Evolutionary conservation across 2,888 invertebrate species (phyloP), one percentile per base, ranked within the genome.

Genomic region (Cyaniris semiargus): DNA sequence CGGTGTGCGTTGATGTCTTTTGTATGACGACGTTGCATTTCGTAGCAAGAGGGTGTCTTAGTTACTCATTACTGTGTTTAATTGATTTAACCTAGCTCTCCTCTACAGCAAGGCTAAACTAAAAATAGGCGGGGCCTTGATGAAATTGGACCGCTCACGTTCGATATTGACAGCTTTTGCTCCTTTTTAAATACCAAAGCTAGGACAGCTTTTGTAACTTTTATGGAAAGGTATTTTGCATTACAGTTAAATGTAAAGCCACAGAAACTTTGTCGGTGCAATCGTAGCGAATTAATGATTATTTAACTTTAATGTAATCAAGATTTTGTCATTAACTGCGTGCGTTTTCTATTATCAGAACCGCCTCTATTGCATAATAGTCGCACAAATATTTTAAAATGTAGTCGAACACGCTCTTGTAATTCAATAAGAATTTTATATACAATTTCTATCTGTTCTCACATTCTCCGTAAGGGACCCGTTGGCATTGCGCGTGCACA

Each of bases 401-500:
- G 13, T 44, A n/a, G 48, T 48, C 6, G 6, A 72, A 48, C 44
- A 48, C 72, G 72, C 38, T 72, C 23, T 72, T 44, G 48, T 23
- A 44, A 72, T 23, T 23, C 48, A 44, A 44, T 23, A 38, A 71
- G 34, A 21, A 48, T 38, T 48, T 76, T 76, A 48, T 76, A 31
- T n/a, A 44, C 44, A 23, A 76, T 70, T 76, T 76, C 76, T 23
- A 60, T 70, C 48, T 76, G 18, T 80, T 66, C 66, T 79, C 79
- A 76, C 76, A 78, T 76, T 78, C 77, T 78, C 70, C 77, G 78
- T 79, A 79, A 77, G 77, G 78, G 79, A 80, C 80, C 80, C 78
- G 82, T 80, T 82, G 81, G 79, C 82, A 82, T 82, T 82, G 82
- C 79, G 76, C 79, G 58, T 70, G 38, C 78, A 77, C 79, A 79